Evolutionary conservation across 2,797 vertebrate species (phyloP).

Genomic region (Cirrhinus molitorella): DNA sequence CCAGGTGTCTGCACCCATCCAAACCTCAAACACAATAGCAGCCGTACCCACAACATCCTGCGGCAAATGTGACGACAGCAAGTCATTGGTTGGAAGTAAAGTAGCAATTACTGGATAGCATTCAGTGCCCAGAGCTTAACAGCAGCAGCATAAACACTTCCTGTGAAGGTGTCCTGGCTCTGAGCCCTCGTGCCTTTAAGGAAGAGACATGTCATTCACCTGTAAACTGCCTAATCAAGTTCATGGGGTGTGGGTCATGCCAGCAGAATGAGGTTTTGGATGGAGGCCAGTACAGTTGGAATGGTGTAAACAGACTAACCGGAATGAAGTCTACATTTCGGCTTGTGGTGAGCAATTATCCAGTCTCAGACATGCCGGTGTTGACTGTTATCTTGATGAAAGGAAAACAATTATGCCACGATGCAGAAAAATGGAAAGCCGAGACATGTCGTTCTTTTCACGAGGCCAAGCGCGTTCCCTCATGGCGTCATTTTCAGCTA

Average conservation of each 20-base stretch:
- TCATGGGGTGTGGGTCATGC: constrained; percentile 68
- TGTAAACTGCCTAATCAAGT: constrained; percentile 72
- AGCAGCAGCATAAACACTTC: constrained; percentile 69
- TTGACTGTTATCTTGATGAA: constrained; percentile 68
- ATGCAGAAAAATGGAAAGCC: constrained; percentile 29
- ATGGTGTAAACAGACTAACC: constrained; percentile 28
- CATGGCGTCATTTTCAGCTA: constrained; percentile 29
- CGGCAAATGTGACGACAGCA: constrained; percentile 72
- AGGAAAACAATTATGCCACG: constrained; percentile 49
- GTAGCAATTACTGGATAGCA: constrained; percentile 72
- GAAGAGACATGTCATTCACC: constrained; percentile 46
- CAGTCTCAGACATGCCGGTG: constrained; percentile 68
- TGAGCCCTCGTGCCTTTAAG: constrained; percentile 30
- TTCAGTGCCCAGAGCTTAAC: constrained; percentile 68
- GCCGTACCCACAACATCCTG: constrained; percentile 52
- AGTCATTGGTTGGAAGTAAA: constrained; percentile 70
- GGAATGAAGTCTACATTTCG: constrained; percentile 39
- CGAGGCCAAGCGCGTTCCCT: constrained; percentile 22
- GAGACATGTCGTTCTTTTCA: constrained; percentile 43
- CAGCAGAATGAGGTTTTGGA: constrained; percentile 42
- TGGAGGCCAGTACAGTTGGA: constrained; percentile 31
- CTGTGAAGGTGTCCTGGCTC: constrained; percentile 63
- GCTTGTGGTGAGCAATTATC: constrained; percentile 54
- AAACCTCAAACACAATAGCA: constrained; percentile 50
- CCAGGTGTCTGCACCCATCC: constrained; percentile 75